Evolutionary conservation across 2,797 vertebrate genomes (phyloP).

Genomic region (Spea hammondii): DNA sequence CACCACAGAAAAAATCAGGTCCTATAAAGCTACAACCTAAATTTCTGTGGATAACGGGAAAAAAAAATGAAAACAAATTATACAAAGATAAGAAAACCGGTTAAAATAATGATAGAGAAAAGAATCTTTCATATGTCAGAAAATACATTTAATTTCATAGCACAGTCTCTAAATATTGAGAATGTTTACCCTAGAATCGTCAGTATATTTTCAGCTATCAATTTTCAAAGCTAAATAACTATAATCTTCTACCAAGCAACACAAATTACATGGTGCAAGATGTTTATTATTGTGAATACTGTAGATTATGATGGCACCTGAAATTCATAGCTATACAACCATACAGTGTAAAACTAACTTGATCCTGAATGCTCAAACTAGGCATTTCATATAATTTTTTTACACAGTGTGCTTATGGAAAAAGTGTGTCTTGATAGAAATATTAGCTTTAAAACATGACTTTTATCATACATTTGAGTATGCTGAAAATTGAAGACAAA

Average conservation of each 20-base stretch:
- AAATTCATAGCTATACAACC: background rate
- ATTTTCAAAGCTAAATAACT: slow-evolving; percentile 15
- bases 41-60: no score
- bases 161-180: background rate
- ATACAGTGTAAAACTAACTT: background rate
- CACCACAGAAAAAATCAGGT: no score
- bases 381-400: background rate
- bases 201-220: slow-evolving; percentile 1
- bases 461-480: no score
- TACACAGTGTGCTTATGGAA: no score
- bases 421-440: no score
- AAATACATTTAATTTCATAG: slow-evolving; percentile 7
- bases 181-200: background rate
- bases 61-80: no score
- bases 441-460: no score
- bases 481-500: no score
- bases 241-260: slow-evolving; percentile 12
- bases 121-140: background rate
- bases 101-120: background rate
- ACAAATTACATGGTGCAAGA: slow-evolving; percentile 24
- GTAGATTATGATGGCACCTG: background rate
- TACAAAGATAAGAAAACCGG: background rate
- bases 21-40: no score
- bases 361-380: background rate
- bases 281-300: slow-evolving; percentile 26